Evolutionary conservation across 2,797 vertebrate genomes (phyloP).

Genomic region (Buceros bicornis): DNA sequence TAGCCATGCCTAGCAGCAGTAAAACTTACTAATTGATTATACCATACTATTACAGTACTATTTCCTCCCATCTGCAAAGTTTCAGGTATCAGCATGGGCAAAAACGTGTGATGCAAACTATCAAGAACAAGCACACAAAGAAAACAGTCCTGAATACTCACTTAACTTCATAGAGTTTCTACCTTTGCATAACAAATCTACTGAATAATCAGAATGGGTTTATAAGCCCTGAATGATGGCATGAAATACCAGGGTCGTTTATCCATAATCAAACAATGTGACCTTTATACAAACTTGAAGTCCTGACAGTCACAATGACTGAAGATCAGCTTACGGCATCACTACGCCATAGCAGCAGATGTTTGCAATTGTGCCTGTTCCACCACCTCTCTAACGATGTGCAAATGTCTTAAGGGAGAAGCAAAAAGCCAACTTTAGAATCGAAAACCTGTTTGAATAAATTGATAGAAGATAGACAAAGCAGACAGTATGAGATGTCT

Average conservation of each 20-base stretch:
- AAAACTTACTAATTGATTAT: neutral
- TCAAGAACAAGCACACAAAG: neutral
- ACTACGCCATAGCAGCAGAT: neutral
- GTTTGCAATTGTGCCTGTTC: conserved; percentile 39
- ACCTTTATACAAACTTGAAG: conserved; percentile 32
- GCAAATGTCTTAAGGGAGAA: conserved; percentile 49
- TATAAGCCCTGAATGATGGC: neutral
- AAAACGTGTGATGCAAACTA: neutral
- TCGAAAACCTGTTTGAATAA: conserved; percentile 15
- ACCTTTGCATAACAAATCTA: neutral
- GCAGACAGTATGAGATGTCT: neutral
- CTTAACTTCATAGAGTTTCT: neutral
- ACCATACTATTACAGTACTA: neutral
- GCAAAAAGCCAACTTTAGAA: conserved; percentile 1
- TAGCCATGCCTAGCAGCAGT: neutral
- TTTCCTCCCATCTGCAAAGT: neutral
- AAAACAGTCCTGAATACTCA: neutral
- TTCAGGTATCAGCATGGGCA: neutral
- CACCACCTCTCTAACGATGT: conserved; percentile 24
- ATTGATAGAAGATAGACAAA: conserved; percentile 50
- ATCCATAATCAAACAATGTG: neutral
- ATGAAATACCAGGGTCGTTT: neutral
- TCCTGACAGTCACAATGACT: neutral
- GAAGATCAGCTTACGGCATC: neutral
- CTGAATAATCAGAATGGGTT: neutral